Evolutionary conservation across 2,113 vertebrate species (phyloP).

Genomic region (Tragelaphus scriptus): DNA sequence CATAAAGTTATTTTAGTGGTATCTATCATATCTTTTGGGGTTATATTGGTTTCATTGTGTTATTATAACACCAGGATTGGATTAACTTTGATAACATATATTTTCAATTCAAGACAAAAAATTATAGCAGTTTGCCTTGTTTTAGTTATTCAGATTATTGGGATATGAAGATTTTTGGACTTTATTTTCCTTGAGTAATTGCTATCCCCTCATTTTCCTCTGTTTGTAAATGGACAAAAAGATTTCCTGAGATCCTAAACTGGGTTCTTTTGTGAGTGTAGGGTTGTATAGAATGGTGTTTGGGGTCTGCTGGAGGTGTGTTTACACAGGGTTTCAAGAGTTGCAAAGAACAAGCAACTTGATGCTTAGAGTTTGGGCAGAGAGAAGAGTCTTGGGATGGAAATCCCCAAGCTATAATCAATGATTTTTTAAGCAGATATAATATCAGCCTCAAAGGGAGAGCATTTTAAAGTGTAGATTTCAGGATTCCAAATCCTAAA

Average conservation of each 20-base stretch:
- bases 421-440: neutral
- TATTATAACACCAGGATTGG: neutral
- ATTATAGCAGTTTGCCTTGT: neutral
- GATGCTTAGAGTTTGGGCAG: neutral
- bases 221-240: neutral
- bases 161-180: neutral
- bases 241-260: neutral
- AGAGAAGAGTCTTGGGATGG: accelerated
- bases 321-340: neutral
- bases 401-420: neutral
- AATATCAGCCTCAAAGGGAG: neutral
- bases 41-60: neutral
- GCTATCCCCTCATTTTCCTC: neutral
- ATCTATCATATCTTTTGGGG: neutral
- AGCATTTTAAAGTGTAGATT: neutral
- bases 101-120: neutral
- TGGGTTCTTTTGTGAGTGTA: neutral
- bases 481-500: neutral
- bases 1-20: neutral
- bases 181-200: neutral
- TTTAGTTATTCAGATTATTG: neutral
- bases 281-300: neutral
- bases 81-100: neutral
- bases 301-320: neutral
- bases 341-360: neutral